Evolutionary conservation across 1,140 invertebrate species (phyloP), one percentile per base, ranked within the genome.

Genomic region (Aphelenchoides avenae): DNA sequence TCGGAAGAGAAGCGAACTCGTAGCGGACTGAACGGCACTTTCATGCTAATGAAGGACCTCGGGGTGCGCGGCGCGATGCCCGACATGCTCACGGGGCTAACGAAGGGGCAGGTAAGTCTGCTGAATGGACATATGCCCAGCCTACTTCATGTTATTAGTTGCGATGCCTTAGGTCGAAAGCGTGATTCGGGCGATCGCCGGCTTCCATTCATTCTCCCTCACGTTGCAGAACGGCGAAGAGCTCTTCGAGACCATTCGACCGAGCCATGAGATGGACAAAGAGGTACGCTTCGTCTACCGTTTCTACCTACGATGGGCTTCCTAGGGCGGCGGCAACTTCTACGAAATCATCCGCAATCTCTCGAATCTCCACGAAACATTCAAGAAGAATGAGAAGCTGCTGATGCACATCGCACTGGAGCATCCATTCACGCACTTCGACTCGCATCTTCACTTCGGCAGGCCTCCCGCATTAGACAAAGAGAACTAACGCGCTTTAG

Each of bases 291-390:
- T n/a, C n/a, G n/a, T n/a, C n/a, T 24, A 30, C 29, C 43, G 43
- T 24, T 29, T 31, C 29, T 29, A 30, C 43, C 15, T 29, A 46
- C 15, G 13, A 3, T 18, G 43, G 26, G 3, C 26, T 31, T 34
- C 26, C 34, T 29, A 30, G 34, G n/a, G n/a, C n/a, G n/a, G n/a
- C n/a, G n/a, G n/a, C n/a, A 46, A 46, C 29, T 46, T 46, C 34
- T 11, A 18, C 34, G n/a, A 46, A 46, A 24, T 46, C 34, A 30
- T 31, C n/a, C n/a, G n/a, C n/a, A n/a, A n/a, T n/a, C n/a, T n/a
- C n/a, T n/a, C n/a, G n/a, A n/a, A n/a, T n/a, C n/a, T 31, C 3
- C 43, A 46, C 34, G 43, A 46, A 15, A 30, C 29, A 30, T 46
- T 46, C 24, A 24, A 30, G 5, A 24, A 30, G 3, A 24, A 46